Base-by-base conservation (phyloP, 2,113 vertebrate genomes). In the Pituophis catenifer region DNA sequence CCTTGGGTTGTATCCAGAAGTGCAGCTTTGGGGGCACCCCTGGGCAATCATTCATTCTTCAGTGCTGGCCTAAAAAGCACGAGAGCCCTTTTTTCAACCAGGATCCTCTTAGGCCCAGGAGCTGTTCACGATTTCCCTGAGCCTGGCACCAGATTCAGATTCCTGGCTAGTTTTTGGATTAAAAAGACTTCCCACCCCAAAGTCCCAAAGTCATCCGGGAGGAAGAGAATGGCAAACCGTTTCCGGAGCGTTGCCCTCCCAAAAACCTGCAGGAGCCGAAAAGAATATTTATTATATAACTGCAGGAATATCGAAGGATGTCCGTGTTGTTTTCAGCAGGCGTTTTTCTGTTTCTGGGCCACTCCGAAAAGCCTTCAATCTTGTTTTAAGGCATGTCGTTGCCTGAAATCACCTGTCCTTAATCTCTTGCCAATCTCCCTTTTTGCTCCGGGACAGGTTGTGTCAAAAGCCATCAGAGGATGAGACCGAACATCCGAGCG, bases 401-500 rank as follows among this genome's bases (percentile, higher is more conserved):
- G 5, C 26, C 48, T 33, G 59, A 53, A 33, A 44, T 23, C 65
- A 55, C 58, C 26, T 59, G 85, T 26, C 50, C 88, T 89, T 54
- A 48, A 15, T 33, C 54, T 11, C 48, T 59, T 57, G 70, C 19
- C 70, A 26, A 29, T 86, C 75, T 81, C n/a, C n/a, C 38, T 53
- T 24, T 44, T 44, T 58, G 11, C 23, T 44, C 62, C 10, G 29
- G n/a, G n/a, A 13, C 70, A n/a, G 89, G 53, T 86, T 58, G 26
- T 53, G 54, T 9, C 0, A 3, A 85, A 93, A 90, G 15, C 38
- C 91, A 75, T 90, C 92, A 90, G 95, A 91, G 95, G 94, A 52
- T 90, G 89, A 62, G 93, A 95, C 87, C 53, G 93, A 23, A 48
- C 89, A 91, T 93, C 54, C 3, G 50, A 70, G 86, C 38, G 75